These are phyloP conservation scores for Rosalia funebris DNA, from an alignment of 2,888 invertebrate genomes.

Conservation along the genomic window DNA sequence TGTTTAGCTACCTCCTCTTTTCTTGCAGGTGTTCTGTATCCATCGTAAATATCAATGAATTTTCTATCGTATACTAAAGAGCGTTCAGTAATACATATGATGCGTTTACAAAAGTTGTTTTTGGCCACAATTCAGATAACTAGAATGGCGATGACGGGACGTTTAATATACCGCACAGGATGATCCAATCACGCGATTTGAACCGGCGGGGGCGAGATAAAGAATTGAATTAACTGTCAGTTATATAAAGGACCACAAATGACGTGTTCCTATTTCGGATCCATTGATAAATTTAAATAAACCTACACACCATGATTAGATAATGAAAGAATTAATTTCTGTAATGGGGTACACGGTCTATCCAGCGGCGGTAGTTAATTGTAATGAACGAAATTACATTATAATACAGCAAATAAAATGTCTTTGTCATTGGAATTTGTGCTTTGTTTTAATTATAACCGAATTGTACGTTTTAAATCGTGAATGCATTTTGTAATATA, in stretches of 20 bases:
- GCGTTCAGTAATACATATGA: too few relatives aligned
- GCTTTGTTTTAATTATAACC: conserved; percentile 12
- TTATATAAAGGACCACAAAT: conserved; percentile 49
- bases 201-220: conserved; percentile 50
- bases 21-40: too few relatives aligned
- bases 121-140: not conserved
- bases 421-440: conserved; percentile 23
- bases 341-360: conserved; percentile 38
- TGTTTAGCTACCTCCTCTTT: too few relatives aligned
- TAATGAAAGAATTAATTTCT: conserved; percentile 52
- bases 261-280: conserved; percentile 55
- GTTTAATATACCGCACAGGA: conserved; percentile 40
- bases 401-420: conserved; percentile 30
- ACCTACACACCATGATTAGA: conserved; percentile 54
- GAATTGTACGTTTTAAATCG: conserved; percentile 9
- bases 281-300: conserved; percentile 54
- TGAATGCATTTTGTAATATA: conserved; percentile 4
- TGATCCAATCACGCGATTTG: conserved; percentile 47
- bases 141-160: not conserved
- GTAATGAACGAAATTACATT: conserved; percentile 33
- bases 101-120: too few relatives aligned
- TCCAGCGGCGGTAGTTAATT: conserved; percentile 29
- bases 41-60: too few relatives aligned
- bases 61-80: too few relatives aligned
- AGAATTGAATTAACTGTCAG: conserved; percentile 50